phyloP scores from a whole-genome alignment of 2,113 vertebrate species.

The Hylia prasina region DNA sequence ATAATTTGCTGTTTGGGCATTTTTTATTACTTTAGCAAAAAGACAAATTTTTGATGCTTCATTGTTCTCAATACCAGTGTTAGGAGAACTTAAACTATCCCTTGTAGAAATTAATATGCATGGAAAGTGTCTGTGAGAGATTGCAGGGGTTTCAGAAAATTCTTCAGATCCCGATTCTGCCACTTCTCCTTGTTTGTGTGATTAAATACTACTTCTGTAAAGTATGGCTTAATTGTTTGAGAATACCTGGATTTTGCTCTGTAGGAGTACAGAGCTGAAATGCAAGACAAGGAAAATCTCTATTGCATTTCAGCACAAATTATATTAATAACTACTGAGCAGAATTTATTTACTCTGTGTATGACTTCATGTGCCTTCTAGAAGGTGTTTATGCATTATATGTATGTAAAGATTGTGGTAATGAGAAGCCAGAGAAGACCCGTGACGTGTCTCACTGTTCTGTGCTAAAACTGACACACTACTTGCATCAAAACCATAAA shows the following conservation, averaged over 20 bases:
- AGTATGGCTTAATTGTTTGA: not conserved
- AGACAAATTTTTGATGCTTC: not conserved
- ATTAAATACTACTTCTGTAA: not conserved
- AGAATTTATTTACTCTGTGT: not conserved
- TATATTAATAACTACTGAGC: not conserved
- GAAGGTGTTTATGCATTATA: fast-evolving
- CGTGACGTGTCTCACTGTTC: not conserved
- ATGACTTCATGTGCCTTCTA: not conserved
- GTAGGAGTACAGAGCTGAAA: not conserved
- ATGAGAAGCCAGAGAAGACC: not conserved
- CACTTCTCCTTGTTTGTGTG: not conserved
- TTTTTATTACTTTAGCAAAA: not conserved
- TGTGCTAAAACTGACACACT: not conserved
- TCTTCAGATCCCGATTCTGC: not conserved
- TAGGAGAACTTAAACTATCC: not conserved
- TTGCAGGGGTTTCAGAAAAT: not conserved
- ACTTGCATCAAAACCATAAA: not conserved
- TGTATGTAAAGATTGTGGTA: fast-evolving
- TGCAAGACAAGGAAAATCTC: not conserved
- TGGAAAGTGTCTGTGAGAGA: not conserved
- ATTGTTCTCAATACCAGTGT: not conserved
- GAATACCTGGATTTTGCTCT: not conserved
- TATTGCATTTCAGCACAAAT: not conserved
- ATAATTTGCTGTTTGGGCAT: not conserved
- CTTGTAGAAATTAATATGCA: not conserved